These are phyloP conservation scores for Cephalopachus bancanus DNA, from an alignment of 2,797 vertebrate genomes.

Conservation along the genomic window DNA sequence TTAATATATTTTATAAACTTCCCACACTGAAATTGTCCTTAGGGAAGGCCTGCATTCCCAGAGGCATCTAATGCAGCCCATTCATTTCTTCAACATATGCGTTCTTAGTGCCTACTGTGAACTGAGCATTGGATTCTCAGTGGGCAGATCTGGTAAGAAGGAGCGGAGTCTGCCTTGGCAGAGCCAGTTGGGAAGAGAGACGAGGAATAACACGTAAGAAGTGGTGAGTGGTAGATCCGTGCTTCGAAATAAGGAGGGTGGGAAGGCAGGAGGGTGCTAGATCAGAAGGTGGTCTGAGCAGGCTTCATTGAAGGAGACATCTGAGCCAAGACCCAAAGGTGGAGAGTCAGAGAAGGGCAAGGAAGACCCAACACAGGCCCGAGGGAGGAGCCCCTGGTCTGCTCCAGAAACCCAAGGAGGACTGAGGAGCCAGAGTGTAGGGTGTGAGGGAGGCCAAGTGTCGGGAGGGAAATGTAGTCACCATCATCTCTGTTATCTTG, in stretches of 20 bases:
- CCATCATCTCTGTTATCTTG: neutral
- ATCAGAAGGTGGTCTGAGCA: neutral
- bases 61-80: conserved; percentile 22
- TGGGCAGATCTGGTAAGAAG: conserved; percentile 20
- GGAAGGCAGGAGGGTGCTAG: neutral
- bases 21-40: neutral
- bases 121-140: neutral
- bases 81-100: neutral
- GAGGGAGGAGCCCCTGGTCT: too few relatives aligned
- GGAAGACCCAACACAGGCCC: neutral
- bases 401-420: neutral
- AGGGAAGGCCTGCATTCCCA: conserved; percentile 11
- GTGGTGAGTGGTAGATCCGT: neutral
- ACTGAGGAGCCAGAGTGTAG: neutral
- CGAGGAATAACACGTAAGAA: neutral
- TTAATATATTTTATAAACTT: conserved; percentile 39
- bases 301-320: neutral
- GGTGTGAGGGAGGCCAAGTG: neutral
- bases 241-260: neutral
- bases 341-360: neutral
- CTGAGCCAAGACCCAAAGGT: neutral
- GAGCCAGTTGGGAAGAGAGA: neutral
- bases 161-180: conserved; percentile 3
- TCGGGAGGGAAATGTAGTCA: neutral
- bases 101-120: neutral